Conservation (phyloP, 2,113 vertebrate genomes). For the Heterochromis multidens region DNA sequence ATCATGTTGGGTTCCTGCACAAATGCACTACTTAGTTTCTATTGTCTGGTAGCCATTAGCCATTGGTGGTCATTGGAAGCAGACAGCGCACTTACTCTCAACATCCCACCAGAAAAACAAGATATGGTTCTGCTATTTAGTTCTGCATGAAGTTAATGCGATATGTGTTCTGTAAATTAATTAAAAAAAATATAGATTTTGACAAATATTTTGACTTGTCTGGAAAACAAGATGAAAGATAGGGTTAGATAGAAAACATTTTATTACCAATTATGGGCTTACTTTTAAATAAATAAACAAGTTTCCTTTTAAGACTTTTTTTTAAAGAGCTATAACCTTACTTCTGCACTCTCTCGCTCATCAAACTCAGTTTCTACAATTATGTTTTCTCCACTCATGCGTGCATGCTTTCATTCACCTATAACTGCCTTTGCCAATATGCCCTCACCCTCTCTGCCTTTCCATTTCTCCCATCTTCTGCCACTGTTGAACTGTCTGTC, state of each 20-base stretch:
- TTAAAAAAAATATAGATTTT: neutral
- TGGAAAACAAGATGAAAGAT: neutral
- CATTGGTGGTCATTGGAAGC: neutral
- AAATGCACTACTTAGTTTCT: neutral
- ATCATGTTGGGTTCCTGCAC: neutral
- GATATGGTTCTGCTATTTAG: neutral
- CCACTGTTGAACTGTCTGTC: conserved; percentile 1
- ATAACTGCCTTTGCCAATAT: neutral
- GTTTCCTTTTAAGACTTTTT: neutral
- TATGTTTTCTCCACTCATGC: neutral
- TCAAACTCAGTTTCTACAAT: neutral
- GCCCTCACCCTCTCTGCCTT: neutral
- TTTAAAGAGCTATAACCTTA: neutral
- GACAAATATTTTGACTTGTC: neutral
- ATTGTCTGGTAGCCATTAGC: neutral
- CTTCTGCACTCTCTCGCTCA: neutral
- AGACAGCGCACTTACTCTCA: neutral
- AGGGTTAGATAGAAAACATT: accelerated
- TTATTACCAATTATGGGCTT: neutral
- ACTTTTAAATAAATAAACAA: accelerated
- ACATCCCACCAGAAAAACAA: neutral
- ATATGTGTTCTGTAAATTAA: neutral
- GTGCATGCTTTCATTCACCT: neutral
- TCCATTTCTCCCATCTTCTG: neutral
- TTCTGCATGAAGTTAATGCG: accelerated